Evolutionary conservation across 2,888 invertebrate species (phyloP).

Genomic region (Thalpophila matura): DNA sequence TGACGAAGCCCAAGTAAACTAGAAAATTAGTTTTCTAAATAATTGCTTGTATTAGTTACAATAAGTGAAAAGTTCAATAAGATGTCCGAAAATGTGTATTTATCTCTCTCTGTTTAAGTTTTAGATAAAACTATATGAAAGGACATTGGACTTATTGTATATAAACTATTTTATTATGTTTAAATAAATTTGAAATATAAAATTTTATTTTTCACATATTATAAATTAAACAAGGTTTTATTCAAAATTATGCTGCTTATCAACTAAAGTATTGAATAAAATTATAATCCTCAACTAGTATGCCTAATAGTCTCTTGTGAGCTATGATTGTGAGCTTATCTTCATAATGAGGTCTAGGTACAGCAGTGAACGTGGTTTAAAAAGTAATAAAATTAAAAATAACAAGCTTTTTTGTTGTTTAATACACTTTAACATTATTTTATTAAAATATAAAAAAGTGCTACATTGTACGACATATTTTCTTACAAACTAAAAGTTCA

Average conservation of each 20-base stretch:
- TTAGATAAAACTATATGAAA: not conserved
- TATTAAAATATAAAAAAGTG: no score
- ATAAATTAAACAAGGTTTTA: not conserved
- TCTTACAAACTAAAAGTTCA: slow-evolving; percentile 4
- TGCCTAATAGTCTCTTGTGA: not conserved
- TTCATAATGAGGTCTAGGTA: not conserved
- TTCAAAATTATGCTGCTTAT: not conserved
- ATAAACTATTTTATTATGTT: no score
- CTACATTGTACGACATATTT: slow-evolving; percentile 18
- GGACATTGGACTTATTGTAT: not conserved
- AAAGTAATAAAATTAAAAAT: no score
- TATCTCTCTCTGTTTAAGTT: slow-evolving; percentile 3
- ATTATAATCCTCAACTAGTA: not conserved
- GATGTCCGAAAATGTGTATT: slow-evolving; percentile 11
- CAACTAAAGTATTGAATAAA: not conserved
- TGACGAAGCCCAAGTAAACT: slow-evolving; percentile 37
- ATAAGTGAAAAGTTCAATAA: slow-evolving; percentile 32
- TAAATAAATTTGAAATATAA: no score
- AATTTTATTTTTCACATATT: not conserved
- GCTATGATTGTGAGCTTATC: not conserved
- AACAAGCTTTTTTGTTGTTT: no score
- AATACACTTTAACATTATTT: no score
- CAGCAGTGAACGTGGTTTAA: not conserved
- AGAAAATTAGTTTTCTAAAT: slow-evolving; percentile 55
- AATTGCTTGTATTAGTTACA: slow-evolving; percentile 26